Conservation (phyloP, 2,797 vertebrate species). For the Esox masquinongy region DNA sequence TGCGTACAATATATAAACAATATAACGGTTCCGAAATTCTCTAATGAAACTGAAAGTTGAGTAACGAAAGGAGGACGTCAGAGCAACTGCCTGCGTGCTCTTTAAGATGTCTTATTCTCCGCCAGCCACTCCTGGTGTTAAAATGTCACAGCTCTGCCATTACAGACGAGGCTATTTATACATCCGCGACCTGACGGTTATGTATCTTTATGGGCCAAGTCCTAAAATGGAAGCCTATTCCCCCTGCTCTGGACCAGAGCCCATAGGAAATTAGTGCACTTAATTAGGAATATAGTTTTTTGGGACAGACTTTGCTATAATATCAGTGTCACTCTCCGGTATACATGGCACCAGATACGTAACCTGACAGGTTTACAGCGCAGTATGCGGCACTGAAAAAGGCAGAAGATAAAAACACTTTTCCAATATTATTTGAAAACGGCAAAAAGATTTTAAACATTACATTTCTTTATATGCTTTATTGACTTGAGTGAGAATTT, state of each 20-base stretch:
- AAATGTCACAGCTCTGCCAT: background rate
- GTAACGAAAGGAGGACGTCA: too few relatives aligned
- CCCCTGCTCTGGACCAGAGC: background rate
- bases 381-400: too few relatives aligned
- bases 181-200: slow-evolving; percentile 23
- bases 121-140: background rate
- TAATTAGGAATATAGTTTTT: background rate
- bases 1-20: too few relatives aligned
- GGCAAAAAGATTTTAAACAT: too few relatives aligned
- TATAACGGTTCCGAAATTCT: too few relatives aligned
- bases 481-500: too few relatives aligned
- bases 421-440: too few relatives aligned
- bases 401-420: too few relatives aligned
- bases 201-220: background rate
- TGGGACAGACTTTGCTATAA: background rate
- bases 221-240: too few relatives aligned
- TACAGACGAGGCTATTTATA: slow-evolving; percentile 43
- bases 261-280: background rate
- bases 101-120: slow-evolving; percentile 2
- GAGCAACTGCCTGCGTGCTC: background rate
- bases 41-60: background rate
- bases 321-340: background rate
- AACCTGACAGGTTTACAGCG: too few relatives aligned
- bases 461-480: too few relatives aligned
- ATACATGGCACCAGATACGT: too few relatives aligned